These are phyloP conservation scores for Cyclophora punctaria DNA, from an alignment of 2,888 invertebrate genomes.

Conservation along the genomic window DNA sequence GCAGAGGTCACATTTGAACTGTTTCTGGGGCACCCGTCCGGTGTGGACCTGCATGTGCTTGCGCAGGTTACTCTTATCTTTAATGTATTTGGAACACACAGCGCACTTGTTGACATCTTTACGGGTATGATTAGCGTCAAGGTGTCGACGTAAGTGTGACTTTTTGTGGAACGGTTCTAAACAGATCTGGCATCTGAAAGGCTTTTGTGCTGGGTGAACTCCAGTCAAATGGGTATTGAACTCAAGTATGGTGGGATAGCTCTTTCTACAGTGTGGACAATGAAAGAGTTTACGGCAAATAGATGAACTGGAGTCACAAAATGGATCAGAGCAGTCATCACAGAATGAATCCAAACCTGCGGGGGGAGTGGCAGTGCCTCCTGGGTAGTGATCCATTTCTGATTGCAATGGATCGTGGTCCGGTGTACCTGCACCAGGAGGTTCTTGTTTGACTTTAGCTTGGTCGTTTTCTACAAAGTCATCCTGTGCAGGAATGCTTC, in stretches of 20 bases:
- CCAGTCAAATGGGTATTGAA: slow-evolving; percentile 71
- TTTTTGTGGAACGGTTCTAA: slow-evolving; percentile 71
- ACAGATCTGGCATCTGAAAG: slow-evolving; percentile 72
- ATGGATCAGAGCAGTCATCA: slow-evolving; percentile 72
- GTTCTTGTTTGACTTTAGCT: slow-evolving; percentile 66
- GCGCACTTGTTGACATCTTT: slow-evolving; percentile 74
- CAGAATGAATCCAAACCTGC: slow-evolving; percentile 65
- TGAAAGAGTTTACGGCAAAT: slow-evolving; percentile 70
- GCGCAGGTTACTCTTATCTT: slow-evolving; percentile 71
- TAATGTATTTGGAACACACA: slow-evolving; percentile 72
- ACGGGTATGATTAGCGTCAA: slow-evolving; percentile 66
- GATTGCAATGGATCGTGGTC: slow-evolving; percentile 58
- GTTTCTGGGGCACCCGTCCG: slow-evolving; percentile 69
- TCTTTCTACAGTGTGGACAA: slow-evolving; percentile 72
- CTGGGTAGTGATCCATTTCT: slow-evolving; percentile 53
- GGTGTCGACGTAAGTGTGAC: slow-evolving; percentile 66
- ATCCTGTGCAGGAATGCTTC: slow-evolving; percentile 61
- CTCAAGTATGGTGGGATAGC: slow-evolving; percentile 70
- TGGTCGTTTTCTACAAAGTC: slow-evolving; percentile 65
- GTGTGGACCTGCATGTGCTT: slow-evolving; percentile 76
- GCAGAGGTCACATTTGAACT: slow-evolving; percentile 72
- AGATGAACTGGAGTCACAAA: slow-evolving; percentile 64
- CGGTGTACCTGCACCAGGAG: slow-evolving; percentile 56
- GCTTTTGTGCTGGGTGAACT: slow-evolving; percentile 71
- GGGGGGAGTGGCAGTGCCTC: slow-evolving; percentile 55